Base-by-base conservation (phyloP, 2,797 vertebrate genomes). In the Champsocephalus gunnari region DNA sequence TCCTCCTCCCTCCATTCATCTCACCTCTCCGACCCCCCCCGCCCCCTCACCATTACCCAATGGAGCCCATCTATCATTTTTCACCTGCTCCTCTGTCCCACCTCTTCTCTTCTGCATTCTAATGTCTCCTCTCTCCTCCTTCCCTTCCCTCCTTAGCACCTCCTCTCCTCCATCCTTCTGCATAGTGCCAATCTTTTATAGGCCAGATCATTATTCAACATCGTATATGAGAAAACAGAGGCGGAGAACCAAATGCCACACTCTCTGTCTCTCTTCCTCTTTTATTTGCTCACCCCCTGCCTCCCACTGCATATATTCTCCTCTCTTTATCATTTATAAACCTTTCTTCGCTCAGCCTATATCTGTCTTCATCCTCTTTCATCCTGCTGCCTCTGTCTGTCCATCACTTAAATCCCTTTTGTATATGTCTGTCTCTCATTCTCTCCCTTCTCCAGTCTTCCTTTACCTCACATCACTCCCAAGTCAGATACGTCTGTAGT, bases 1-100 rank as follows among this genome's bases (percentile, higher is more conserved):
- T 71, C 69, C 70, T 80, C 71, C 56, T 66, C 66, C 59, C 71
- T 71, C 54, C 65, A 64, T 80, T 85, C 70, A 66, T 81, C 63
- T 67, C 79, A 47, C 56, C 76, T 71, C 73, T 38, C 73, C 60
- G 16, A 1, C 65, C 67, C 64, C 64, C 68, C 53, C 65, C 34
- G 8, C 34, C 34, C 34, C 34, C 34, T 38, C 73, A 57, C 66
- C 64, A 13, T 63, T 60, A 50, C 69, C 82, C 86, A 72, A n/a
- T 67, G 65, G 77, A 77, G 16, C 66, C 78, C 84, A 89, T 91
- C 84, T 79, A 89, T 90, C 87, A 88, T 86, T 83, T 86, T 87
- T 86, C 79, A 78, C 83, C 84, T 84, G 75, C 73, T 82, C 38
- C 17, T 12, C 71, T 38, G 59, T 64, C 66, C 75, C 66, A 72